A percentile compares a stretch with the other conserved stretches of the same genome.
Evolutionary conservation across 1,140 invertebrate genomes (phyloP).

Genomic region (Ceratoteleas bidentatus): DNA sequence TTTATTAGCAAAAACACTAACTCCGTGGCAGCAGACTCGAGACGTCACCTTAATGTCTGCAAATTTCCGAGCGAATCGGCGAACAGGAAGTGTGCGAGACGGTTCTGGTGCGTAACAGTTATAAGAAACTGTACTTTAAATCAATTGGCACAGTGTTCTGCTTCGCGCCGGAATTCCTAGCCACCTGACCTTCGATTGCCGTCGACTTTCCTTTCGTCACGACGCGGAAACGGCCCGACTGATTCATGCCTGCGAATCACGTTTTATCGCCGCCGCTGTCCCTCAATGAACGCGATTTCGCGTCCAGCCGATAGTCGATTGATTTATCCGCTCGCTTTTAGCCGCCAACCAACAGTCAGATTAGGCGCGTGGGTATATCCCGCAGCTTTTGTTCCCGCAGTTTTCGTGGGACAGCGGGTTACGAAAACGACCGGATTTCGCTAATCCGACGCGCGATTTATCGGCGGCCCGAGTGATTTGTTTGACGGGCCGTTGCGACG

Average conservation of each 20-base stretch:
- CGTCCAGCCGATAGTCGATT: conserved; percentile 23
- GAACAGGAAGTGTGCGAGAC: conserved; percentile 41
- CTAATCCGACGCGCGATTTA: too few relatives aligned
- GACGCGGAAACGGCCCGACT: conserved; percentile 51
- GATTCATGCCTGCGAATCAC: conserved; percentile 57
- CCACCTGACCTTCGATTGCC: conserved; percentile 57
- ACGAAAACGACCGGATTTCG: too few relatives aligned
- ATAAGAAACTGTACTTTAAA: conserved; percentile 60
- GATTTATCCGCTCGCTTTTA: conserved; percentile 25
- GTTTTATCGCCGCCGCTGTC: conserved; percentile 50
- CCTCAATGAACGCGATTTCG: conserved; percentile 37
- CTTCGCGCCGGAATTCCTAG: conserved; percentile 46
- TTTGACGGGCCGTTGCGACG: too few relatives aligned
- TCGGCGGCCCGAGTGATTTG: too few relatives aligned
- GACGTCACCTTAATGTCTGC: too few relatives aligned
- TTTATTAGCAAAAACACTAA: too few relatives aligned
- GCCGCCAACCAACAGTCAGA: conserved; percentile 26
- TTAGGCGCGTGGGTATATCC: conserved; percentile 1
- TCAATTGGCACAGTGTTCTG: conserved; percentile 55
- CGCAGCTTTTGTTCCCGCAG: neutral
- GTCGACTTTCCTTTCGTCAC: conserved; percentile 56
- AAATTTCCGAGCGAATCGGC: too few relatives aligned
- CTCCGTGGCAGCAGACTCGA: too few relatives aligned
- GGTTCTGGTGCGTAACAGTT: conserved; percentile 44
- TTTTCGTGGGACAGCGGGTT: neutral